These are phyloP conservation scores for Darevskia mixta DNA, from an alignment of 2,797 vertebrate species.

Conservation along the genomic window DNA sequence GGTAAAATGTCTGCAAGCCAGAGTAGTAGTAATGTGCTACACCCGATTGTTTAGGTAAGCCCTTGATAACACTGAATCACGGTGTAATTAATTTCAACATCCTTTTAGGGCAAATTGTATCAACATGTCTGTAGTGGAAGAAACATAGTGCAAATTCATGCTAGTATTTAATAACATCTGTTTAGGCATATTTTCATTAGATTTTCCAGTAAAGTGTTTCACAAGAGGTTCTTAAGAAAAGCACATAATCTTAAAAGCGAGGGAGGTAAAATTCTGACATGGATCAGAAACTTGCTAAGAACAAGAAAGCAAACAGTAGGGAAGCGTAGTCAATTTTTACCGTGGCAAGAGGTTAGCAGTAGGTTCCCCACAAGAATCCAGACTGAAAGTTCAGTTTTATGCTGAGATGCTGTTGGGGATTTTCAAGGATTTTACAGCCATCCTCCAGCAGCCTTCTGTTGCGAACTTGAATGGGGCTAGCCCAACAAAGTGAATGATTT, in stretches of 20 bases:
- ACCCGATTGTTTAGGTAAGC: background rate
- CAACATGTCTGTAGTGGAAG: background rate
- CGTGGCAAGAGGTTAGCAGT: background rate
- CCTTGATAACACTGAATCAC: background rate
- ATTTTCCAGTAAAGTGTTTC: slow-evolving; percentile 11
- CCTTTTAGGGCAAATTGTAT: background rate
- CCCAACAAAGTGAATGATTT: background rate
- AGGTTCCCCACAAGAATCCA: background rate
- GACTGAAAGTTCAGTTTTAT: background rate
- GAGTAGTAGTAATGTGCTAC: background rate
- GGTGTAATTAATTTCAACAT: background rate
- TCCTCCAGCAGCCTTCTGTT: background rate
- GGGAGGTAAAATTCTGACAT: background rate
- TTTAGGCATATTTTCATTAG: background rate
- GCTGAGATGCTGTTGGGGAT: background rate
- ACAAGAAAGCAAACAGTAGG: slow-evolving; percentile 1
- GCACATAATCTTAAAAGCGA: background rate
- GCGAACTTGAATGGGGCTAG: background rate
- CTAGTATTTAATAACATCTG: background rate
- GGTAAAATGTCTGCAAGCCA: background rate
- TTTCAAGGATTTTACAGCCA: slow-evolving; percentile 7
- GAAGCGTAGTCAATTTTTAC: background rate
- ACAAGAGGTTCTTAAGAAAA: slow-evolving; percentile 10
- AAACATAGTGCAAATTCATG: background rate
- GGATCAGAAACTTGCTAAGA: slow-evolving; percentile 20